These are phyloP conservation scores for Platalea minor DNA, from an alignment of 2,797 vertebrate species.

Conservation along the genomic window DNA sequence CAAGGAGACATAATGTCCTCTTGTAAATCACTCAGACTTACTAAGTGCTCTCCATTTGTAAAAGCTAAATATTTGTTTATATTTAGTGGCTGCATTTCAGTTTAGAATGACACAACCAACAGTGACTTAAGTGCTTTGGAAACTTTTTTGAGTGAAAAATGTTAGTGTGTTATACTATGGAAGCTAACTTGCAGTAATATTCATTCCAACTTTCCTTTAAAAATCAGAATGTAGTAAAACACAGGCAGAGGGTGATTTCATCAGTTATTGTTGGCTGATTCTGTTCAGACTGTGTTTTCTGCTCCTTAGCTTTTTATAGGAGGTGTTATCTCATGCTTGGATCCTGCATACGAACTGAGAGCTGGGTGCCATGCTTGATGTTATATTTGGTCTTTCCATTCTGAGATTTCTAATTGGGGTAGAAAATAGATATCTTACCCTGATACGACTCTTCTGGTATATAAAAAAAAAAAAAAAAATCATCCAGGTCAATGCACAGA, in stretches of 20 bases:
- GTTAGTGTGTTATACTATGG: not conserved
- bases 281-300: not conserved
- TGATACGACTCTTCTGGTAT: not conserved
- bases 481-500: not conserved
- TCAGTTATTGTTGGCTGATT: not conserved
- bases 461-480: not conserved
- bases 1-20: not conserved
- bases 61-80: constrained; percentile 36
- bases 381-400: constrained; percentile 15
- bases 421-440: not conserved
- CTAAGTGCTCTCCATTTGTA: constrained; percentile 20
- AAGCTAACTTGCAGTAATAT: not conserved
- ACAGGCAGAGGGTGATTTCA: not conserved
- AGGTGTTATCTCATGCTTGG: constrained; percentile 34
- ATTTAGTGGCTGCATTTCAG: not conserved
- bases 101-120: not conserved
- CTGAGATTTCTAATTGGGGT: constrained; percentile 7
- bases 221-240: not conserved
- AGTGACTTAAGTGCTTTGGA: not conserved
- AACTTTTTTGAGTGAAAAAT: not conserved
- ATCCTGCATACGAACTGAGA: constrained; percentile 4
- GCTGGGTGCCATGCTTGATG: constrained; percentile 2
- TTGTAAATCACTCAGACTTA: constrained; percentile 25
- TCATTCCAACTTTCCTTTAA: not conserved
- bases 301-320: constrained; percentile 41